Base-by-base conservation (phyloP, 2,797 vertebrate genomes). In the Halcyon leucocephala region DNA sequence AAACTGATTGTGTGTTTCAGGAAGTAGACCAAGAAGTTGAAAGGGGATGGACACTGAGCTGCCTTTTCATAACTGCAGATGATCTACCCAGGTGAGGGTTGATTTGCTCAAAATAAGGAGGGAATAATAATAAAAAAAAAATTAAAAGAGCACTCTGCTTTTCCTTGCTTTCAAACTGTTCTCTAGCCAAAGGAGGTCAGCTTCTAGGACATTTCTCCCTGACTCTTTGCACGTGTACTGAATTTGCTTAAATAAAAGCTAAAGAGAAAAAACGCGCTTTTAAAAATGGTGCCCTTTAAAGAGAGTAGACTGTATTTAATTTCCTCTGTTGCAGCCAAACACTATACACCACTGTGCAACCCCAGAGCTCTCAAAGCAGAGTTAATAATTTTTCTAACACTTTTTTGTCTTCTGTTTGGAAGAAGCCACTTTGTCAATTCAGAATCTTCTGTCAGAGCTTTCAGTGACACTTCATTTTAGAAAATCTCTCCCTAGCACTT, bases 341-440 rank as follows among this genome's bases (percentile, higher is more conserved):
- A 25, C 58, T 86, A 12, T 62, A 46, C 4, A 77, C 31, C 18
- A 66, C 28, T 25, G 44, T 28, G 77, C 26, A 14, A 42, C 31
- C 92, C 81, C 33, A 92, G 58, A 73, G 71, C n/a, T 79, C 74
- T 92, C 44, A 89, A 90, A 89, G 51, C 48, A 60, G 51, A 31
- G 21, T 82, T 96, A 86, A 93, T 90, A 3, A 80, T 82, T 95
- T 89, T 90, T 52, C 73, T 79, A 79, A 62, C n/a, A 29, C 66
- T 28, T 91, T 87, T 89, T 70, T 41, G 13, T 73, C 70, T 85
- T 28, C 62, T 93, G 3, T 80, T 94, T 93, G 66, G 86, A 92
- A 92, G 95, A 92, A 89, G n/a, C 9, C 84, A 57, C 83, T 82
- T 72, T 33, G 2, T 94, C 7, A 3, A 86, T 85, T 73, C 67